Base-by-base conservation (phyloP, 2,113 vertebrate species). In the Otus sunia region DNA sequence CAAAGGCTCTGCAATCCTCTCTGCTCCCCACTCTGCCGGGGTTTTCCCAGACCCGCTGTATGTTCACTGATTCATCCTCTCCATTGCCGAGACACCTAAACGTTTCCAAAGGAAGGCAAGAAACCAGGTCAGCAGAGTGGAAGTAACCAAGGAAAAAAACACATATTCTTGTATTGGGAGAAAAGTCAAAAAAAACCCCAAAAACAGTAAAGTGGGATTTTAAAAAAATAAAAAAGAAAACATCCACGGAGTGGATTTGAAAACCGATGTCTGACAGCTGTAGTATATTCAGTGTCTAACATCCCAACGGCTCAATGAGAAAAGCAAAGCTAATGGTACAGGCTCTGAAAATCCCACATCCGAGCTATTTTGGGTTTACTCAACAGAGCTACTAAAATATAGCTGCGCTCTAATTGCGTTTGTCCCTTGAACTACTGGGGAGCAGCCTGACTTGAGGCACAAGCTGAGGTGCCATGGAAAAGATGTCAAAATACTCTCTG, bases 101-200 rank as follows among this genome's bases (percentile, higher is more conserved):
- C 10, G 3, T 94, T 96, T 95, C 94, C 96, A 92, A 83, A 92
- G 88, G 92, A 88, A 95, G 63, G 64, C 91, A 55, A 92, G 88
- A 93, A 94, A 95, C 79, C 83, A 81, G 79, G 81, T 96, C 96
- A 97, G 78, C 94, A 94, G 66, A 96, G 92, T 97, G 81, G 63
- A 82, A 90, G 75, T 79, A 94, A 96, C 89, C 77, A 93, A 88
- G 82, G 87, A 15, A 90, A 93, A 92, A 94, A 87, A 11, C 16
- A 88, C 58, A n/a, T 76, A 30, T 64, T 68, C 53, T 88, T 96
- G 58, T 69, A 26, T 12, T 66, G 78, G 68, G 71, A 93, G 66
- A 88, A 81, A 91, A 91, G 56, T 76, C 55, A 58, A 53, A 3
- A 47, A 20, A 32, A 50, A 79, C 6, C 43, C 43, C 43, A 72